A percentile compares a stretch with the other conserved stretches of the same genome.
Conservation (phyloP, 1,140 invertebrate genomes). For the Bradysia coprophila region DNA sequence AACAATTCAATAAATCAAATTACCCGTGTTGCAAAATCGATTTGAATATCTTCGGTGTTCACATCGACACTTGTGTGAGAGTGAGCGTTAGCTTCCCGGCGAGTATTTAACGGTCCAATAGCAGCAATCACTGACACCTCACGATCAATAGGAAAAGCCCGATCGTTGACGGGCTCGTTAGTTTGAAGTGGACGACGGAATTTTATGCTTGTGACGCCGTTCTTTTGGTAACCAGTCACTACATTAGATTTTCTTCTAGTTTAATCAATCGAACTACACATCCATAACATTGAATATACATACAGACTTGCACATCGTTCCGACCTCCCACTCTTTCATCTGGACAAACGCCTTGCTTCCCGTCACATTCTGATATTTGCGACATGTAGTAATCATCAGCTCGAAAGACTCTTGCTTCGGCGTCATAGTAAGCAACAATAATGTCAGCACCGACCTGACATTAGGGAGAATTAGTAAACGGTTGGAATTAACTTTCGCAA, state of each 20-base stretch:
- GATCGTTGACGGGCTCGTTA: slow-evolving; percentile 49
- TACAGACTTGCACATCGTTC: slow-evolving; percentile 56
- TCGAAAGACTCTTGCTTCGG: slow-evolving; percentile 41
- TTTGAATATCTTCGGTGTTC: slow-evolving; percentile 50
- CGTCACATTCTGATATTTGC: slow-evolving; percentile 63
- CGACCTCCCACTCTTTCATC: slow-evolving; percentile 61
- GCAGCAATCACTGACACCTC: slow-evolving; percentile 70
- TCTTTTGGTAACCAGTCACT: slow-evolving; percentile 50
- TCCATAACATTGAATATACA: slow-evolving; percentile 4
- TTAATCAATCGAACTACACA: too few relatives aligned
- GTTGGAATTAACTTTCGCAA: neutral
- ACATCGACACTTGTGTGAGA: slow-evolving; percentile 41
- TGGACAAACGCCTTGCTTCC: slow-evolving; percentile 66
- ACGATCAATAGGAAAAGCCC: slow-evolving; percentile 40
- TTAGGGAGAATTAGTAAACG: neutral
- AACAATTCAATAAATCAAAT: neutral
- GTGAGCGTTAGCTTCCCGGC: slow-evolving; percentile 69
- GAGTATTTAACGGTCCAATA: slow-evolving; percentile 60
- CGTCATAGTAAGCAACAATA: slow-evolving; percentile 64
- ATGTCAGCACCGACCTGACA: slow-evolving; percentile 51
- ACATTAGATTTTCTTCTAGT: too few relatives aligned
- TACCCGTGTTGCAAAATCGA: slow-evolving; percentile 44
- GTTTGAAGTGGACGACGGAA: slow-evolving; percentile 58
- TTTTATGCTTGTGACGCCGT: slow-evolving; percentile 65
- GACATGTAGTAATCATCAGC: slow-evolving; percentile 76